Base-by-base conservation (phyloP, 2,888 invertebrate species). In the Rutpela maculata region DNA sequence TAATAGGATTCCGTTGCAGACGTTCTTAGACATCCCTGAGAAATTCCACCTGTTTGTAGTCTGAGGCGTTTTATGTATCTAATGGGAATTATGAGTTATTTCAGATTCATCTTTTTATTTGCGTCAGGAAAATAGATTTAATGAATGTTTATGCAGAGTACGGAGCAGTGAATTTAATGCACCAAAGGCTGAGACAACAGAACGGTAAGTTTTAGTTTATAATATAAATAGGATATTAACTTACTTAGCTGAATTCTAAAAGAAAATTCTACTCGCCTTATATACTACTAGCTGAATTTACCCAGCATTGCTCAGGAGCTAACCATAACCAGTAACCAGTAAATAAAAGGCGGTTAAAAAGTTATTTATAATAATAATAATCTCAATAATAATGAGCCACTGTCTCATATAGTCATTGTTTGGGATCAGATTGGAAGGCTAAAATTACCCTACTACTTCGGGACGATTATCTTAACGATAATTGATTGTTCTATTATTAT, bases 61-160 rank as follows among this genome's bases (percentile, higher is more conserved):
- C 50, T n/a, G n/a, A 50, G 50, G 50, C n/a, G 50, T 50, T 43
- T 43, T 50, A 50, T n/a, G n/a, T 7, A n/a, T 50, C 50, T 50
- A 50, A 50, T 50, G 50, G 50, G 50, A 50, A 50, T 15, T 50
- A 43, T 43, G 43, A 43, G 50, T 50, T 50, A 50, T 50, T 50
- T 50, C n/a, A 50, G n/a, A 50, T 50, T 50, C 15, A n/a, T 50
- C 22, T 50, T 15, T 43, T 43, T 43, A 43, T 15, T 43, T n/a
- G 0, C 12, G 50, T 3, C 50, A n/a, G 15, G 5, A 43, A 50
- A 50, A 50, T 50, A 1, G 6, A 50, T 6, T 50, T 50, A 50
- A 50, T n/a, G 50, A 9, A 43, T 50, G n/a, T 50, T 50, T 50
- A 50, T 50, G 50, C n/a, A 50, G 50, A 50, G n/a, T n/a, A 17